A percentile compares a stretch with the other conserved stretches of the same genome.
phyloP scores from a whole-genome alignment of 1,140 invertebrate species.

The Odontomachus brunneus region DNA sequence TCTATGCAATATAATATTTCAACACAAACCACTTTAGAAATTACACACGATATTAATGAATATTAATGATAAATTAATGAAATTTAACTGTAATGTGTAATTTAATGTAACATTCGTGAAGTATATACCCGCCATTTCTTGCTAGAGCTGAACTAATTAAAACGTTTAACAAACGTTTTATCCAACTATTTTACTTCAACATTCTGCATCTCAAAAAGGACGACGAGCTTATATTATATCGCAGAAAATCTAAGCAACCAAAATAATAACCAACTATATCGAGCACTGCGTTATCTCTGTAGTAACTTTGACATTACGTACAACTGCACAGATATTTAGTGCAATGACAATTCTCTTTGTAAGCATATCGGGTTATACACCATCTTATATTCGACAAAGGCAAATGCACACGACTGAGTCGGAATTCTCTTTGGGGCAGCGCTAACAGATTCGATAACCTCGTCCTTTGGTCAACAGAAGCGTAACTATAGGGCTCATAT shows the following conservation, averaged over 20 bases:
- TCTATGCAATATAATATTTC: background rate
- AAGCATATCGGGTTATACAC: slow-evolving; percentile 14
- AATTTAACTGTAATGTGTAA: too few species aligned
- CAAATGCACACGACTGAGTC: background rate
- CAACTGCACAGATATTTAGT: background rate
- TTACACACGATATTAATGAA: background rate
- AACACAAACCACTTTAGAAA: background rate
- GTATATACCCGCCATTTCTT: too few species aligned
- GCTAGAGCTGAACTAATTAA: too few species aligned
- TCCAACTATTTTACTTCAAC: background rate
- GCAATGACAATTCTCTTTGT: slow-evolving; percentile 26
- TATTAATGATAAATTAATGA: too few species aligned
- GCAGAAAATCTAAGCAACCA: background rate
- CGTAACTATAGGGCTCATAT: slow-evolving; percentile 4
- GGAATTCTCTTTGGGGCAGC: slow-evolving; percentile 37
- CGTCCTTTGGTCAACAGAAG: slow-evolving; percentile 21
- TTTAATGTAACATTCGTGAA: too few species aligned
- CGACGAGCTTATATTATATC: background rate
- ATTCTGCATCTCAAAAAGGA: background rate
- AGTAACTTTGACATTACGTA: background rate
- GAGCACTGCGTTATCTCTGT: background rate
- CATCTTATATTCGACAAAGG: slow-evolving; percentile 28
- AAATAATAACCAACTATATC: background rate
- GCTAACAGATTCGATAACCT: slow-evolving; percentile 47
- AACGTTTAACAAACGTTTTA: too few species aligned